These are phyloP conservation scores for Calephelis perditalis DNA, from an alignment of 2,888 invertebrate species.

Conservation along the genomic window DNA sequence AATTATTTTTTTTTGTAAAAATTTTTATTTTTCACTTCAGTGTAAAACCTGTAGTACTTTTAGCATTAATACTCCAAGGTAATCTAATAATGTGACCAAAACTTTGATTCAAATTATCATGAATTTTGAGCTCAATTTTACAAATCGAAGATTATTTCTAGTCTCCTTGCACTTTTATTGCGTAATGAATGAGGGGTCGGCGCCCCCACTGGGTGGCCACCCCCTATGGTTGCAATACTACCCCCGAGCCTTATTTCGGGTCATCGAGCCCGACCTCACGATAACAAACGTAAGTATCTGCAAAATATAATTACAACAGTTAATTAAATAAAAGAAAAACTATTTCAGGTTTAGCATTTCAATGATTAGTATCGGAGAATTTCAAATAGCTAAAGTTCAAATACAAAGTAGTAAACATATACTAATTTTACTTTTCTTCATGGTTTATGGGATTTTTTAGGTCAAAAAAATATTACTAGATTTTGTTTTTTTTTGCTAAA, in stretches of 20 bases:
- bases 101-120: background rate
- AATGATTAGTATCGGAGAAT: no score
- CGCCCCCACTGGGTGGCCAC: constrained; percentile 46
- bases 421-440: no score
- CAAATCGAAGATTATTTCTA: constrained; percentile 31
- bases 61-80: no score
- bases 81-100: background rate
- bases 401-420: no score
- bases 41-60: no score
- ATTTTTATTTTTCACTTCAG: no score
- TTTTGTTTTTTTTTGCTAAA: no score
- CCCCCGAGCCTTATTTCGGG: constrained; percentile 73
- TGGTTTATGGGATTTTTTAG: no score
- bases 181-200: constrained; percentile 76
- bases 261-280: constrained; percentile 70
- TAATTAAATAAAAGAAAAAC: background rate
- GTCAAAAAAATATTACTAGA: no score
- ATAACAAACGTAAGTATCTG: constrained; percentile 30
- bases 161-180: constrained; percentile 61
- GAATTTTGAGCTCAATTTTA: constrained; percentile 10
- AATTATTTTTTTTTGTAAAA: no score
- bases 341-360: no score
- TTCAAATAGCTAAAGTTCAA: no score
- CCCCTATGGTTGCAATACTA: constrained; percentile 55
- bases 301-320: constrained; percentile 13